These are phyloP conservation scores for Glomeris maerens DNA, from an alignment of 1,140 invertebrate genomes.

Conservation along the genomic window DNA sequence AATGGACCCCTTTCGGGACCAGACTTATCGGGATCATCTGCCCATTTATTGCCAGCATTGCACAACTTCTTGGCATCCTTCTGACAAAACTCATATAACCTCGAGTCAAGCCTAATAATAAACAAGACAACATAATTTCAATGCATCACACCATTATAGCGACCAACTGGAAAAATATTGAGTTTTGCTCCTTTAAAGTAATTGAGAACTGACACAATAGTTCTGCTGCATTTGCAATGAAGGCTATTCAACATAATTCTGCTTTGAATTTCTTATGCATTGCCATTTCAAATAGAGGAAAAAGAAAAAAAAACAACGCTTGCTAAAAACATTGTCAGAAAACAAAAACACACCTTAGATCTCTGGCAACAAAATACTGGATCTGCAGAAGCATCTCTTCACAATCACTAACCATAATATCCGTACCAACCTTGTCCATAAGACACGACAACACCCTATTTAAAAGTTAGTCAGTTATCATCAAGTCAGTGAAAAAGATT, in stretches of 20 bases:
- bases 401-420: slow-evolving; percentile 73
- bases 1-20: slow-evolving; percentile 57
- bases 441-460: slow-evolving; percentile 78
- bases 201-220: too few species aligned
- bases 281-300: too few species aligned
- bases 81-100: slow-evolving; percentile 72
- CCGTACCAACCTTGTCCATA: slow-evolving; percentile 66
- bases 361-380: slow-evolving; percentile 89
- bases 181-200: too few species aligned
- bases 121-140: not conserved
- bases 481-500: not conserved
- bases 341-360: slow-evolving; percentile 51
- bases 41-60: slow-evolving; percentile 62
- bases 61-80: slow-evolving; percentile 71
- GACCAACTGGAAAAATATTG: too few species aligned
- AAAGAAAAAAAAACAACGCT: not conserved
- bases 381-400: slow-evolving; percentile 84
- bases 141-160: too few species aligned
- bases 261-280: too few species aligned
- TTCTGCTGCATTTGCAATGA: too few species aligned
- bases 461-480: slow-evolving; percentile 23
- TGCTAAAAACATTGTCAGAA: not conserved
- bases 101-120: slow-evolving; percentile 54
- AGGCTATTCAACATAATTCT: too few species aligned
- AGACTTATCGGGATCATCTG: slow-evolving; percentile 46